Conservation (phyloP, 2,113 vertebrate genomes). For the Tauraco erythrolophus region DNA sequence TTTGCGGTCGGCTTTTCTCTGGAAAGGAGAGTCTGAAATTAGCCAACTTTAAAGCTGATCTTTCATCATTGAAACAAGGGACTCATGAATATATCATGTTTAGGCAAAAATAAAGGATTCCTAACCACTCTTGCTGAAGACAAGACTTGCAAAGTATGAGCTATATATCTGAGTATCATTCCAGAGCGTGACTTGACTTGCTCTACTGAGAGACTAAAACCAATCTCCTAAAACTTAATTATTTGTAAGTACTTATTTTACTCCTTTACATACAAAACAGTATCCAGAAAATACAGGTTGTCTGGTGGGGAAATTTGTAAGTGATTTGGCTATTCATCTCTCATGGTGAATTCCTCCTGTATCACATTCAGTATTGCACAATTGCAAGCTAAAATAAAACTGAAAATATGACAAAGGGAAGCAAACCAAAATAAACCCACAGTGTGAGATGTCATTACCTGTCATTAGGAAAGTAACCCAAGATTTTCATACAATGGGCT, state of each 20-base stretch:
- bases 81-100: not conserved
- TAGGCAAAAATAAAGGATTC: not conserved
- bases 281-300: not conserved
- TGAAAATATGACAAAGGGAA: not conserved
- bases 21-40: not conserved
- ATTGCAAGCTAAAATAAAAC: not conserved
- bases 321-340: not conserved
- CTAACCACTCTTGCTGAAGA: not conserved
- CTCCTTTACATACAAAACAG: not conserved
- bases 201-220: not conserved
- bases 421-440: not conserved
- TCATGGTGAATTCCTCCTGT: not conserved
- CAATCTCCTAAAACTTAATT: accelerated
- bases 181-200: not conserved
- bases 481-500: not conserved
- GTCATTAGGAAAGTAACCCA: not conserved
- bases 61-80: not conserved
- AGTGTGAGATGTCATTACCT: not conserved
- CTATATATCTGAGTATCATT: not conserved
- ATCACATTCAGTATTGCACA: not conserved
- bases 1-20: not conserved
- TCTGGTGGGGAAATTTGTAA: not conserved
- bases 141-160: not conserved
- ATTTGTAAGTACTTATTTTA: not conserved
- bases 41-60: not conserved